phyloP scores from a whole-genome alignment of 1,140 invertebrate genomes.

The Tenebrio molitor region DNA sequence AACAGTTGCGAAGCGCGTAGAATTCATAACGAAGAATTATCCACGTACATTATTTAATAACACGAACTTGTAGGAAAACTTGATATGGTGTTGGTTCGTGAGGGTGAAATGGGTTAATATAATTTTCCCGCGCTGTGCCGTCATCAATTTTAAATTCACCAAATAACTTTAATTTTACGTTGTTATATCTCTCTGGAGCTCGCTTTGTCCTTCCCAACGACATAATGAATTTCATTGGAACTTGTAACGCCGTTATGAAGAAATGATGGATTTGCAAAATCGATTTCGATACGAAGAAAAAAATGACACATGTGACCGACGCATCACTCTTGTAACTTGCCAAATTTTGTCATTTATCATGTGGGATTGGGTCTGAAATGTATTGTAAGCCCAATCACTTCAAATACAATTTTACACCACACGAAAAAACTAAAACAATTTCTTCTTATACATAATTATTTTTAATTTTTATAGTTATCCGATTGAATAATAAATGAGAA shows the following conservation, averaged over 20 bases:
- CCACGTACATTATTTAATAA: constrained; percentile 41
- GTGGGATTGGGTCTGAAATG: too few relatives aligned
- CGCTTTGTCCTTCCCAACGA: not conserved
- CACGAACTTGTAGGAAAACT: constrained; percentile 26
- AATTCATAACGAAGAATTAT: constrained; percentile 46
- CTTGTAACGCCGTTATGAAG: not conserved
- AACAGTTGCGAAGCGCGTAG: constrained; percentile 31
- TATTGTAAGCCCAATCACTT: too few relatives aligned
- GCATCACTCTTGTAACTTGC: too few relatives aligned
- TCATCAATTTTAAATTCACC: constrained; percentile 36
- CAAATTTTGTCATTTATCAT: too few relatives aligned
- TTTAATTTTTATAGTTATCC: too few relatives aligned
- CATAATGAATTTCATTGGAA: constrained; percentile 4
- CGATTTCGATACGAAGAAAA: too few relatives aligned
- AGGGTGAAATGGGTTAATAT: constrained; percentile 30
- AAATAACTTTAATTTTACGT: constrained; percentile 37
- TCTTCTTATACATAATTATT: too few relatives aligned
- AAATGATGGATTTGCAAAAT: not conserved
- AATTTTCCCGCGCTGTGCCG: constrained; percentile 25
- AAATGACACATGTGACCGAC: not conserved
- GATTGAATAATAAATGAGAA: too few relatives aligned
- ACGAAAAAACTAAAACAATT: too few relatives aligned
- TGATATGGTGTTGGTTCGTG: constrained; percentile 37
- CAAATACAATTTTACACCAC: too few relatives aligned
- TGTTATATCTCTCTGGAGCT: constrained; percentile 1